These are phyloP conservation scores for Notechis scutatus DNA, from an alignment of 2,113 vertebrate species.

Conservation along the genomic window DNA sequence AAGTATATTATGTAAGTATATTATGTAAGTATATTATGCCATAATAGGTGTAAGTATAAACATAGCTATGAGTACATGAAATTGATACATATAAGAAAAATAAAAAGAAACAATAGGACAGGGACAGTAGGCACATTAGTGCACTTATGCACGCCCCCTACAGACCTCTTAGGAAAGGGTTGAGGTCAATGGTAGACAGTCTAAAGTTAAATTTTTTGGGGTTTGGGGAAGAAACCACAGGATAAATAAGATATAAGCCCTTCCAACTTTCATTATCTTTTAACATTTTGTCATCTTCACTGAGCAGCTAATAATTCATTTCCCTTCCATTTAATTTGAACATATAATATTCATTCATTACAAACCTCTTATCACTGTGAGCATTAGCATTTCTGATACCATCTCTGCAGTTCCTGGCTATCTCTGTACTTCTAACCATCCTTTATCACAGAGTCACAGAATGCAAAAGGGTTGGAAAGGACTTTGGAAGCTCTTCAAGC, in stretches of 20 bases:
- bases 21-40: no score
- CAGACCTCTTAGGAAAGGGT: no score
- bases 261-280: neutral
- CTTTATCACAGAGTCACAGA: neutral
- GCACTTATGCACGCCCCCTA: no score
- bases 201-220: no score
- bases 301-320: neutral
- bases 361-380: neutral
- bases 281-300: neutral
- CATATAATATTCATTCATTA: neutral
- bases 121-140: no score
- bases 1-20: no score
- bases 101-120: no score
- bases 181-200: no score
- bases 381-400: neutral
- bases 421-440: neutral
- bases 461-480: neutral
- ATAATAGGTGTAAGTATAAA: no score
- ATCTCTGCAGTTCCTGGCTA: neutral
- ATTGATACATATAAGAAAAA: no score
- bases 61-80: no score
- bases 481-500: neutral
- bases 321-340: neutral
- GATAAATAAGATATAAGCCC: neutral
- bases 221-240: no score